phyloP scores from a whole-genome alignment of 2,113 vertebrate genomes.

The Lophochroa leadbeateri region DNA sequence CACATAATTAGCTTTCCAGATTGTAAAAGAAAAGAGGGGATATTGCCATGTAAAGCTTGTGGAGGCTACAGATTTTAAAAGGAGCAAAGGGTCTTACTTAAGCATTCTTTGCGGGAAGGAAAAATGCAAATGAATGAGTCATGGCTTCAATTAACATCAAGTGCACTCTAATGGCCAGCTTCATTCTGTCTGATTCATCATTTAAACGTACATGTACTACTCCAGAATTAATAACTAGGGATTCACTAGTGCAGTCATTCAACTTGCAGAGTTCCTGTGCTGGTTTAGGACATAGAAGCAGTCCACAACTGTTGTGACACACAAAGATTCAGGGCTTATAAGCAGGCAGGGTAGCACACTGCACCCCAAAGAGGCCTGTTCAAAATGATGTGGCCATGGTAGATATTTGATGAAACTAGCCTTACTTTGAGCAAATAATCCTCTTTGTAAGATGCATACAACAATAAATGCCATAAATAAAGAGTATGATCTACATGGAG shows the following conservation, averaged over 20 bases:
- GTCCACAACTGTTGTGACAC: neutral
- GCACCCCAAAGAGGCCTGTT: neutral
- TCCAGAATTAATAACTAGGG: constrained; percentile 29
- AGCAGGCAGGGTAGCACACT: neutral
- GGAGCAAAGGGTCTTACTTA: neutral
- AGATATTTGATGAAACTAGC: neutral
- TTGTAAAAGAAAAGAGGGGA: too few species aligned
- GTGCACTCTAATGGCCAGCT: neutral
- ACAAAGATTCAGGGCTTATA: neutral
- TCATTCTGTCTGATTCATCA: constrained; percentile 31
- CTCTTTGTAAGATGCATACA: neutral
- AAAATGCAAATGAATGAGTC: constrained; percentile 52
- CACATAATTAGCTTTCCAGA: too few species aligned
- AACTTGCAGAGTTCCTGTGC: neutral
- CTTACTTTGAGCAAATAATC: neutral
- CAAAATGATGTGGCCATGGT: neutral
- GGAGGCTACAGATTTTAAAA: neutral
- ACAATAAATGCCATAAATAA: neutral
- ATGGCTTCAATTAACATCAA: constrained; percentile 58
- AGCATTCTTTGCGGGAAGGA: neutral
- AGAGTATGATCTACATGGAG: neutral
- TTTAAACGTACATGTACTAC: neutral
- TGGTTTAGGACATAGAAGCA: neutral
- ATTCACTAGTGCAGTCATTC: neutral
- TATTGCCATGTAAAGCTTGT: too few species aligned